Evolutionary conservation across 2,888 invertebrate species (phyloP).

Genomic region (Bugula neritina): DNA sequence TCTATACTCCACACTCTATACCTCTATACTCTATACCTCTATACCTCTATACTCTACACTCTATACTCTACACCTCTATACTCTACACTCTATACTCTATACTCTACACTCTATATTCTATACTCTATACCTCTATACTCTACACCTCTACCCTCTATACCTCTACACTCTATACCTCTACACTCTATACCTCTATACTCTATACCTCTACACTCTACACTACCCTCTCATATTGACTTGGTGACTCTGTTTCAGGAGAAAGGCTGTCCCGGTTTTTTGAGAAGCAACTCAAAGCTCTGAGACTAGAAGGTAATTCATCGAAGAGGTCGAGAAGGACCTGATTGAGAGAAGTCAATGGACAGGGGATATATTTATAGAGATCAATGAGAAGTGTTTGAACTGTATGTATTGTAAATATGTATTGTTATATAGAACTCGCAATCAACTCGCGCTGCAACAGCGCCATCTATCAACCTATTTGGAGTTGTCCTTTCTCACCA

Average conservation of each 20-base stretch:
- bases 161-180: neutral
- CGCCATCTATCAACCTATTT: no score
- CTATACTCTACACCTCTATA: no score
- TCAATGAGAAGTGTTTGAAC: no score
- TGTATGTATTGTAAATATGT: no score
- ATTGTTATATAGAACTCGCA: no score
- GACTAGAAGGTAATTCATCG: neutral
- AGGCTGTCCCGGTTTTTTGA: conserved; percentile 36
- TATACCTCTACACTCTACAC: neutral
- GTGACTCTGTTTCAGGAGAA: conserved; percentile 28
- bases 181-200: neutral
- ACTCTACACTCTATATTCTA: neutral
- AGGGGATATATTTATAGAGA: no score
- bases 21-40: neutral
- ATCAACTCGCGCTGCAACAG: no score
- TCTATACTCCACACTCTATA: neutral
- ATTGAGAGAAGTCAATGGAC: no score
- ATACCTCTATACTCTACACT: no score
- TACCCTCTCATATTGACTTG: neutral
- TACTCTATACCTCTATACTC: neutral
- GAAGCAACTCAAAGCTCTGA: conserved; percentile 21
- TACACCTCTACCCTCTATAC: neutral
- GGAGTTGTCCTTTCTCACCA: neutral
- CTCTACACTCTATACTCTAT: neutral
- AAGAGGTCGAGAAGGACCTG: neutral